phyloP scores from a whole-genome alignment of 2,888 invertebrate species.

The Galeruca laticollis region DNA sequence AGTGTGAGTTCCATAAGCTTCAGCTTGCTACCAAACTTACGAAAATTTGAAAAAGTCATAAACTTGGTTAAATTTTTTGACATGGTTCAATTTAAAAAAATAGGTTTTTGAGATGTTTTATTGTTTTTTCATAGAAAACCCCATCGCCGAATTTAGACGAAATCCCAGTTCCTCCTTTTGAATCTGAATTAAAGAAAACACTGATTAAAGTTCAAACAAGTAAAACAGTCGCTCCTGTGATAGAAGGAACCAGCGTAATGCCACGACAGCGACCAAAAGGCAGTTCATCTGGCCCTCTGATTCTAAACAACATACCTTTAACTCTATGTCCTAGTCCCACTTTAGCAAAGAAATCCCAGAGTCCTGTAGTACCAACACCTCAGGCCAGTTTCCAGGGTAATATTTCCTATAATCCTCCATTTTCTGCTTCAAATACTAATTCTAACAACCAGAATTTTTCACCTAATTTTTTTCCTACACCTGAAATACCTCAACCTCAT shows the following conservation, averaged over 20 bases:
- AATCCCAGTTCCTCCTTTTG: constrained; percentile 75
- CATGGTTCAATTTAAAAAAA: too few species aligned
- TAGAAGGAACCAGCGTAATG: constrained; percentile 84
- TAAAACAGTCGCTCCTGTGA: constrained; percentile 65
- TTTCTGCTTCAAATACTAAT: constrained; percentile 34
- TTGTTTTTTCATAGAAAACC: constrained; percentile 70
- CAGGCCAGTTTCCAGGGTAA: constrained; percentile 45
- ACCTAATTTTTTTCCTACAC: constrained; percentile 50
- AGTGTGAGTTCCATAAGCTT: too few species aligned
- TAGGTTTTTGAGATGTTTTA: neutral
- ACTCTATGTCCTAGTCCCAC: constrained; percentile 71
- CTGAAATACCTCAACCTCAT: constrained; percentile 62
- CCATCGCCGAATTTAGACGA: constrained; percentile 75
- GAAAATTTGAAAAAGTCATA: too few species aligned
- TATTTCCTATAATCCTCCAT: constrained; percentile 51
- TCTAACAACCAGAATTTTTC: constrained; percentile 31
- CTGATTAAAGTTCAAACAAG: constrained; percentile 64
- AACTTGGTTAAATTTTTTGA: too few species aligned
- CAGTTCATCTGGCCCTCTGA: constrained; percentile 65
- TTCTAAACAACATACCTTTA: constrained; percentile 67
- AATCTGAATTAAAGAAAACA: constrained; percentile 76
- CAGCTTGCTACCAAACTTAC: too few species aligned
- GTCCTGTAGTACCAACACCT: constrained; percentile 56
- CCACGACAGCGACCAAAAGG: constrained; percentile 87
- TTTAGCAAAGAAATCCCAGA: constrained; percentile 63